Evolutionary conservation across 2,797 vertebrate species (phyloP), one percentile per base, ranked within the genome.

Genomic region (Cottoperca gobio): DNA sequence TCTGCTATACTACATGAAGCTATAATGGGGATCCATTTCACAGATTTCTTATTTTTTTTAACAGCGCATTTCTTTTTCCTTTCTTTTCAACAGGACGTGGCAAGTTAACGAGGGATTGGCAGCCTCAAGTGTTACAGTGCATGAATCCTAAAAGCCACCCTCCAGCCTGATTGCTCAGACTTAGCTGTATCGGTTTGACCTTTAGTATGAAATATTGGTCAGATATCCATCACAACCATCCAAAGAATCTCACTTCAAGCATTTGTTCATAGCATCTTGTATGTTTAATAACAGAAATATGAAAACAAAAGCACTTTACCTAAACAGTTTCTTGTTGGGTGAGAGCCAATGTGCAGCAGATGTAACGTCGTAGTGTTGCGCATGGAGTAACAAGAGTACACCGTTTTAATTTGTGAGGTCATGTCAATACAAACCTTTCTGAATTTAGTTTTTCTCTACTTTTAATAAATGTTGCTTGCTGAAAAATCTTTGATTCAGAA

Each of bases 11-110:
- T 89, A 91, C 91, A 89, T 84, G 91, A 86, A 91, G 91, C 87
- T 88, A 88, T 90, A 92, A 95, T 90, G 91, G 93, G 92, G 91
- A 94, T 95, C 88, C 88, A 91, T 93, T 95, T 94, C 85, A 72
- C 79, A 76, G 84, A 78, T 79, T 92, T 92, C 46, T 69, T 88
- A 45, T 43, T 60, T 62, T 64, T 59, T 69, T 64, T 60, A 62
- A 59, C 23, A 42, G 21, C 52, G 21, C 6, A 19, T 70, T 66
- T 73, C 65, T 53, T 75, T 62, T 60, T 71, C 63, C 65, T 89
- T 85, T 83, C 88, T 93, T 94, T 92, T 88, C 71, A 81, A 92
- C 89, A 91, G 91, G 92, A 93, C 89, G 65, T 90, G 88, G 87
- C 81, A 90, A 82, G 73, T 93, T 93, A 93, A 95, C 52, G 74